These are phyloP conservation scores for Hemitrygon akajei DNA, from an alignment of 2,797 vertebrate species.

Conservation along the genomic window DNA sequence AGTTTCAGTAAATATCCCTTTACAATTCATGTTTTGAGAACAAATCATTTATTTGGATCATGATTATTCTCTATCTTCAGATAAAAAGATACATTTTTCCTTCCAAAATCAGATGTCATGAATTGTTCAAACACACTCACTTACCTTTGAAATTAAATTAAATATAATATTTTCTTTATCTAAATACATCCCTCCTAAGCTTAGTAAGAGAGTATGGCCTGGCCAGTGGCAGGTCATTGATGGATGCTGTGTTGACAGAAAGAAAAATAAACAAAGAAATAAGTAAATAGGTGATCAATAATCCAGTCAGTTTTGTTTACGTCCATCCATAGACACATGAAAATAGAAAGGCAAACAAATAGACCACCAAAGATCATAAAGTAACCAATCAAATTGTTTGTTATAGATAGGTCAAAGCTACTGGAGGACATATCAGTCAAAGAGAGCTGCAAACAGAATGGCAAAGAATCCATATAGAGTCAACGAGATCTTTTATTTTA, in stretches of 20 bases:
- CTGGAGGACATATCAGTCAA: neutral
- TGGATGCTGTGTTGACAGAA: too few relatives aligned
- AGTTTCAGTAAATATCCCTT: neutral
- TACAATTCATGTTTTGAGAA: too few relatives aligned
- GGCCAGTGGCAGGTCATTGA: too few relatives aligned
- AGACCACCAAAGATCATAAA: neutral
- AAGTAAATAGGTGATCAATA: too few relatives aligned
- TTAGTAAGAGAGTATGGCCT: too few relatives aligned
- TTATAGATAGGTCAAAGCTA: neutral
- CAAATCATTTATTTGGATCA: neutral
- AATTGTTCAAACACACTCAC: conserved; percentile 4
- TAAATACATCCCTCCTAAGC: neutral
- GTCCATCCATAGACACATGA: neutral
- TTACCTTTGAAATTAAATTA: neutral
- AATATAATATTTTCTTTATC: neutral
- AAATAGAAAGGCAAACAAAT: neutral
- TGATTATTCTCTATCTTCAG: neutral
- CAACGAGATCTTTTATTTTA: neutral
- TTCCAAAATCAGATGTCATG: neutral
- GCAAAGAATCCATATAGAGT: neutral
- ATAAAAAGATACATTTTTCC: neutral
- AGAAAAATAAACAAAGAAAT: neutral
- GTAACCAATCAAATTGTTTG: neutral
- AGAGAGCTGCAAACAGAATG: neutral
- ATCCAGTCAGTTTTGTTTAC: neutral